These are phyloP conservation scores for Whitmania pigra DNA, from an alignment of 1,140 invertebrate species.

Conservation along the genomic window DNA sequence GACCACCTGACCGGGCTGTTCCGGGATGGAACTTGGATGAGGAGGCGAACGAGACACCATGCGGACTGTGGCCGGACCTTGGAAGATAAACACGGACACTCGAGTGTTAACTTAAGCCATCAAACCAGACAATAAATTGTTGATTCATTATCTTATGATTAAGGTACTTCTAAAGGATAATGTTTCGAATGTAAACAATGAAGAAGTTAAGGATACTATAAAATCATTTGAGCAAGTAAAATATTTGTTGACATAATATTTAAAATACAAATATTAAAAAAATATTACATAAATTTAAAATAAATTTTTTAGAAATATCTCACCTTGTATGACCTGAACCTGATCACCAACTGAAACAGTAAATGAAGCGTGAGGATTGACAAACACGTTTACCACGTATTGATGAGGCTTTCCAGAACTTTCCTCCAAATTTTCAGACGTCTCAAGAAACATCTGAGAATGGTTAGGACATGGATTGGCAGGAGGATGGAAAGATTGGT, in stretches of 20 bases:
- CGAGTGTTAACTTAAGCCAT: background rate
- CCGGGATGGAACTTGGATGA: slow-evolving; percentile 70
- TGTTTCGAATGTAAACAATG: background rate
- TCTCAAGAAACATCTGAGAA: no score
- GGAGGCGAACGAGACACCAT: slow-evolving; percentile 68
- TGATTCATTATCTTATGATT: background rate
- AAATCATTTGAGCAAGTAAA: background rate
- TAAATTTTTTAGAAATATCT: slow-evolving; percentile 24
- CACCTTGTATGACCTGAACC: slow-evolving; percentile 55
- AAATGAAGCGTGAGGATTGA: slow-evolving; percentile 56
- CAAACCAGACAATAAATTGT: background rate
- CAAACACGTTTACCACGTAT: slow-evolving; percentile 56
- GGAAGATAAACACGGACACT: slow-evolving; percentile 25
- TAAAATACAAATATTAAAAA: background rate
- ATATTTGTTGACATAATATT: background rate
- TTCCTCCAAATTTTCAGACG: no score
- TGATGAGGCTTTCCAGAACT: slow-evolving; percentile 27
- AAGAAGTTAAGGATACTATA: background rate
- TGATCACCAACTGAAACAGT: slow-evolving; percentile 54
- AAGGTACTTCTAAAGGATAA: background rate
- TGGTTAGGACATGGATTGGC: no score
- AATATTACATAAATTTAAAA: background rate
- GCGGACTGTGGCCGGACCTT: slow-evolving; percentile 61
- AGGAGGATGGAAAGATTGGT: no score
- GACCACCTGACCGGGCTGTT: slow-evolving; percentile 72